Evolutionary conservation across 2,888 invertebrate genomes (phyloP).

Genomic region (Rotaria sp.): DNA sequence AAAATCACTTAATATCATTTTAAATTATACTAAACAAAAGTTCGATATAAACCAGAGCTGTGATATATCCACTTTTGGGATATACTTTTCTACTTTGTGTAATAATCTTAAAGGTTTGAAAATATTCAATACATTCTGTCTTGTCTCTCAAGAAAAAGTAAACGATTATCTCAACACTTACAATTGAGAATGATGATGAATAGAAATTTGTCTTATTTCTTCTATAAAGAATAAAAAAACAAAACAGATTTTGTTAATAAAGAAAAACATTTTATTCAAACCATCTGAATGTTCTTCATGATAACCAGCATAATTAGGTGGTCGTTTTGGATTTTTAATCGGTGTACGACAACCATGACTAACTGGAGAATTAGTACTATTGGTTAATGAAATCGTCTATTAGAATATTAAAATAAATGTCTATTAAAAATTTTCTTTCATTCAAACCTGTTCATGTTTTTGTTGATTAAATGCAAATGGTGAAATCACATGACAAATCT

Average conservation of each 20-base stretch:
- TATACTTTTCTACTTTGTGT: too few relatives aligned
- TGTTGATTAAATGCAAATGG: constrained; percentile 20
- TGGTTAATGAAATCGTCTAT: neutral
- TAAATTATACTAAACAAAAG: too few relatives aligned
- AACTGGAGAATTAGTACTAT: neutral
- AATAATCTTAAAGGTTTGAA: too few relatives aligned
- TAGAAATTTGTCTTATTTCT: neutral
- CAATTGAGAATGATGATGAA: neutral
- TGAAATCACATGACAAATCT: constrained; percentile 5
- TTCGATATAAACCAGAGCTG: too few relatives aligned
- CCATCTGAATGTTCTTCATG: constrained; percentile 17
- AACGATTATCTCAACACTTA: neutral
- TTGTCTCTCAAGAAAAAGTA: too few relatives aligned
- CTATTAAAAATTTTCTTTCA: neutral
- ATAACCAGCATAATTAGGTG: neutral
- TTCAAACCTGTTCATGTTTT: neutral
- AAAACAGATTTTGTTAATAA: neutral
- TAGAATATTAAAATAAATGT: neutral
- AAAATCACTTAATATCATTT: too few relatives aligned
- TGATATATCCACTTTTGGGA: too few relatives aligned
- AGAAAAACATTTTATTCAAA: neutral
- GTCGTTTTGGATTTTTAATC: neutral
- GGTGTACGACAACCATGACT: neutral
- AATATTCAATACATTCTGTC: too few relatives aligned
- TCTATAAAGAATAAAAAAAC: neutral